A percentile compares a stretch with the other conserved stretches of the same genome.
Evolutionary conservation across 2,888 invertebrate genomes (phyloP).

Genomic region (Erebia epiphron): DNA sequence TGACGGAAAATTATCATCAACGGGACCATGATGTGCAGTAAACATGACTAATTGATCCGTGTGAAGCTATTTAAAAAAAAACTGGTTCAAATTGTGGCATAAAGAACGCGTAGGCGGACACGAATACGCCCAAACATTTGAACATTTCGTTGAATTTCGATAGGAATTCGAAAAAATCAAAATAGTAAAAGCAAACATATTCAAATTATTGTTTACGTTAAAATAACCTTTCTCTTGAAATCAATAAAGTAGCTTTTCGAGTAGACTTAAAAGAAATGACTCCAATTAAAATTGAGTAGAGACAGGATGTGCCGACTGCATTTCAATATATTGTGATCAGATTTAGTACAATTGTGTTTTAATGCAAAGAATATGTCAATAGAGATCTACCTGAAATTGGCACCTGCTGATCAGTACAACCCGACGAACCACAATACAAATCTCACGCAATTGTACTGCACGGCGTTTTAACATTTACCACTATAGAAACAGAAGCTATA

Average conservation of each 20-base stretch:
- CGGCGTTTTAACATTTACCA: slow-evolving; percentile 33
- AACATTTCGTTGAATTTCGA: slow-evolving; percentile 35
- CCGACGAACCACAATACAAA: slow-evolving; percentile 29
- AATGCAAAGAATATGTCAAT: slow-evolving; percentile 65
- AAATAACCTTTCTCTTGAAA: not conserved
- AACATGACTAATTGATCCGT: slow-evolving; percentile 47
- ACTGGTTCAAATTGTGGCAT: slow-evolving; percentile 36
- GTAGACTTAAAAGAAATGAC: slow-evolving; percentile 3
- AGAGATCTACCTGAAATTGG: slow-evolving; percentile 67
- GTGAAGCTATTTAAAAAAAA: slow-evolving; percentile 40
- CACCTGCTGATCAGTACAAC: slow-evolving; percentile 63
- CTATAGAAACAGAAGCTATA: slow-evolving; percentile 34
- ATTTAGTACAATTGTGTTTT: slow-evolving; percentile 58
- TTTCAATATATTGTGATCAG: slow-evolving; percentile 55
- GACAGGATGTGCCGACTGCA: slow-evolving; percentile 42
- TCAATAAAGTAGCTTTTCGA: slow-evolving; percentile 17
- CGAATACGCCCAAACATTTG: slow-evolving; percentile 32
- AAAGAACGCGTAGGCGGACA: slow-evolving; percentile 40
- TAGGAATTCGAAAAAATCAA: slow-evolving; percentile 32
- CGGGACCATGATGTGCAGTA: slow-evolving; percentile 41
- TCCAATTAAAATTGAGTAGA: slow-evolving; percentile 32
- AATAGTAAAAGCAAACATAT: slow-evolving; percentile 26
- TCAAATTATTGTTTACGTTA: slow-evolving; percentile 8
- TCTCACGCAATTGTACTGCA: slow-evolving; percentile 18
- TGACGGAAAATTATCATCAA: slow-evolving; percentile 46